A percentile compares a stretch with the other conserved stretches of the same genome.
phyloP scores from a whole-genome alignment of 2,888 invertebrate genomes.

The Tenthredo amoena region DNA sequence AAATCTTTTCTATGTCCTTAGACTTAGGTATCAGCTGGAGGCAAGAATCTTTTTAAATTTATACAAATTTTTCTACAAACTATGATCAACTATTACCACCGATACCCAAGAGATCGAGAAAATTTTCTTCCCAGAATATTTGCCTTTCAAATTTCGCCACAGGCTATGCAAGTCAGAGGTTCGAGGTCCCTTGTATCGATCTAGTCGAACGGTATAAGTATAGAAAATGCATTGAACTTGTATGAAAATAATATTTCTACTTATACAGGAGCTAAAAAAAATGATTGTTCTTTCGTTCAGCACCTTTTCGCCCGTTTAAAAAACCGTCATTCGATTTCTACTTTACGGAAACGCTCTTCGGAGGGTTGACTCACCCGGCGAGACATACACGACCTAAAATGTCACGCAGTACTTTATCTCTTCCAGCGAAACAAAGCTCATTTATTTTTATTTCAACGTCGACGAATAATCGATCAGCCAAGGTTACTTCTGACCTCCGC shows the following conservation, averaged over 20 bases:
- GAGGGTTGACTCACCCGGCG: neutral
- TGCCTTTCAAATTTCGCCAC: neutral
- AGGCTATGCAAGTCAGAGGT: neutral
- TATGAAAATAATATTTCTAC: neutral
- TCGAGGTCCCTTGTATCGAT: conserved; percentile 11
- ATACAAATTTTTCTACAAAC: neutral
- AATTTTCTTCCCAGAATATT: neutral
- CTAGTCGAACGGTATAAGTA: neutral
- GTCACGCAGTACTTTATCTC: neutral
- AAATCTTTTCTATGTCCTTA: too few species aligned
- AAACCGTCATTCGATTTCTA: neutral
- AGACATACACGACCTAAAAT: neutral
- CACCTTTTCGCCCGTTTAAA: neutral
- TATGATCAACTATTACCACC: neutral
- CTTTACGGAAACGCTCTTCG: neutral
- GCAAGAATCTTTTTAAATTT: neutral
- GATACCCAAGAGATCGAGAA: neutral
- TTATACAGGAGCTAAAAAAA: neutral
- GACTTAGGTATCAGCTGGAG: neutral
- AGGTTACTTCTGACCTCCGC: conserved; percentile 19
- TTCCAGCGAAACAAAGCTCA: neutral
- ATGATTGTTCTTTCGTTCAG: neutral
- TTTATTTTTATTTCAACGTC: conserved; percentile 10
- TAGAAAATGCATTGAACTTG: neutral
- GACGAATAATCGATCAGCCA: conserved; percentile 31